Evolutionary conservation across 1,140 invertebrate genomes (phyloP).

Genomic region (Atta texana): DNA sequence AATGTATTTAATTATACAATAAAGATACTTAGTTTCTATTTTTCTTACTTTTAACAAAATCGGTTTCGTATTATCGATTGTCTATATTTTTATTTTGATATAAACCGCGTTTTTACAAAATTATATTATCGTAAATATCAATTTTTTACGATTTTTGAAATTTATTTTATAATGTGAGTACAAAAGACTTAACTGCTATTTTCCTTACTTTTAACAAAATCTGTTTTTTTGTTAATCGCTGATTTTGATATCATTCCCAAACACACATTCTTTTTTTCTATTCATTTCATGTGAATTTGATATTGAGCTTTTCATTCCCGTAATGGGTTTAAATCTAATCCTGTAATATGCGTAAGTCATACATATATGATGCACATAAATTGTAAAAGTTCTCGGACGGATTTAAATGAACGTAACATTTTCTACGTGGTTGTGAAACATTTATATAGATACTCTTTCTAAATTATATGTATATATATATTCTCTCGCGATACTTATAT

Average conservation of each 20-base stretch:
- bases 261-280: not conserved
- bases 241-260: not conserved
- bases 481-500: not conserved
- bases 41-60: constrained; percentile 16
- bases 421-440: not conserved
- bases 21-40: not conserved
- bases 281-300: not conserved
- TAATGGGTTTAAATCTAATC: not conserved
- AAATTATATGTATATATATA: not conserved
- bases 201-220: not conserved
- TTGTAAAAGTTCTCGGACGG: not conserved
- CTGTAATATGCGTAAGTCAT: not conserved
- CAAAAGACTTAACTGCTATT: constrained; percentile 15
- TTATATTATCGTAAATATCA: not conserved
- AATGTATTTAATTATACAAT: too few species aligned
- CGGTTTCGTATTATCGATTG: not conserved
- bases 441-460: not conserved
- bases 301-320: not conserved
- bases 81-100: not conserved
- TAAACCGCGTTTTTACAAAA: not conserved
- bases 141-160: not conserved
- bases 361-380: not conserved
- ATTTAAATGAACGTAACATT: constrained; percentile 18
- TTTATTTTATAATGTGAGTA: not conserved
- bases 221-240: not conserved